These are phyloP conservation scores for Hippopotamyrus pictus DNA, from an alignment of 2,797 vertebrate species.

Conservation along the genomic window DNA sequence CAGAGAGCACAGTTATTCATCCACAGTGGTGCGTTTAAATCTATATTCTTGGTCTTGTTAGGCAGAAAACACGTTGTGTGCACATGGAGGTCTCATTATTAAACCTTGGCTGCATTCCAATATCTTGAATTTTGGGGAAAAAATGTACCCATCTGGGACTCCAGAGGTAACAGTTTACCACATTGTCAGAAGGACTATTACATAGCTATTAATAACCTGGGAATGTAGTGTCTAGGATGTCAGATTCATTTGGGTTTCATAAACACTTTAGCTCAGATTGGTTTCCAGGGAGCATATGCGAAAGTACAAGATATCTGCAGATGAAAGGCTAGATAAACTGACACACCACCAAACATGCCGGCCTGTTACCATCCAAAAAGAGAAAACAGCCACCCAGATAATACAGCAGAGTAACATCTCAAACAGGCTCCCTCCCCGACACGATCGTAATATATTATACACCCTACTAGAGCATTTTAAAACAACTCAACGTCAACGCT, in stretches of 20 bases:
- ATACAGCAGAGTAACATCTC: background rate
- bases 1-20: background rate
- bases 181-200: background rate
- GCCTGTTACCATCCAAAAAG: background rate
- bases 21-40: background rate
- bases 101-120: background rate
- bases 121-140: background rate
- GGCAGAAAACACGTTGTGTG: background rate
- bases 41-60: background rate
- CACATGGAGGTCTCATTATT: background rate
- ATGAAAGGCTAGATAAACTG: conserved; percentile 1
- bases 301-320: background rate
- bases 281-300: background rate
- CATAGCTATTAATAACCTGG: conserved; percentile 2
- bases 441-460: background rate
- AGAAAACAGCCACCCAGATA: background rate
- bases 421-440: background rate
- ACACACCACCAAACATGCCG: background rate
- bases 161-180: conserved; percentile 11
- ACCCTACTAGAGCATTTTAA: background rate
- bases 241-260: conserved; percentile 6
- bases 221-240: conserved; percentile 10
- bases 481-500: background rate
- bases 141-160: background rate
- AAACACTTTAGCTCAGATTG: background rate